A percentile compares a stretch with the other conserved stretches of the same genome.
Evolutionary conservation across 2,113 vertebrate species (phyloP).

Genomic region (Lepidothrix coronata): DNA sequence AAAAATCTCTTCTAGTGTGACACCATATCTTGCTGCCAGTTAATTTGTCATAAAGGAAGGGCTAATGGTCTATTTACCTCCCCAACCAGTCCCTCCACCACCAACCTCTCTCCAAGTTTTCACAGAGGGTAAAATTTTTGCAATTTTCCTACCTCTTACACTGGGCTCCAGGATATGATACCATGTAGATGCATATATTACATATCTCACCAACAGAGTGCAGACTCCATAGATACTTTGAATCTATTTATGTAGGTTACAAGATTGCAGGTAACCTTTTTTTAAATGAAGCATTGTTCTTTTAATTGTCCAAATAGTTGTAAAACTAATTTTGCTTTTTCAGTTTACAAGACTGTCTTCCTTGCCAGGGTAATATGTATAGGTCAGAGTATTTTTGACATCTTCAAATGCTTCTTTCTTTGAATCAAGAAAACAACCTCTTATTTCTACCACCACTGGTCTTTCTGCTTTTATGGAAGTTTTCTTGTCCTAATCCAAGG

Average conservation of each 20-base stretch:
- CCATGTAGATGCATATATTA: neutral
- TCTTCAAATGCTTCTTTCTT: neutral
- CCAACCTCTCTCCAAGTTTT: neutral
- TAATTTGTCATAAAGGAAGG: neutral
- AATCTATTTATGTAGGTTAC: neutral
- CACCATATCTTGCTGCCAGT: neutral
- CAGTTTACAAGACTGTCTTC: neutral
- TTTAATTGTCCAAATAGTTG: neutral
- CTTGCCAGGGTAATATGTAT: neutral
- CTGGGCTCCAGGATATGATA: neutral
- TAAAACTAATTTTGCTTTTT: neutral
- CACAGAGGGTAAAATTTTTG: neutral
- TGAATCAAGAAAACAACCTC: neutral
- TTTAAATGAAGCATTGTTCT: neutral
- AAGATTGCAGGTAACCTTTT: neutral
- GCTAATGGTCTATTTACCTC: neutral
- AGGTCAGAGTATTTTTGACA: neutral
- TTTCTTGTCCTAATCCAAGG: neutral
- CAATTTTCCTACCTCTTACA: neutral
- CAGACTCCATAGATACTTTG: neutral
- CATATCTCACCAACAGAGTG: neutral
- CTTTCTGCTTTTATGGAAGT: neutral
- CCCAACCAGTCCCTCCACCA: neutral
- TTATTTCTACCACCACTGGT: neutral
- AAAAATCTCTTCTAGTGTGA: neutral